Evolutionary conservation across 1,140 invertebrate genomes (phyloP).

Genomic region (Zeugodacus cucurbitae): DNA sequence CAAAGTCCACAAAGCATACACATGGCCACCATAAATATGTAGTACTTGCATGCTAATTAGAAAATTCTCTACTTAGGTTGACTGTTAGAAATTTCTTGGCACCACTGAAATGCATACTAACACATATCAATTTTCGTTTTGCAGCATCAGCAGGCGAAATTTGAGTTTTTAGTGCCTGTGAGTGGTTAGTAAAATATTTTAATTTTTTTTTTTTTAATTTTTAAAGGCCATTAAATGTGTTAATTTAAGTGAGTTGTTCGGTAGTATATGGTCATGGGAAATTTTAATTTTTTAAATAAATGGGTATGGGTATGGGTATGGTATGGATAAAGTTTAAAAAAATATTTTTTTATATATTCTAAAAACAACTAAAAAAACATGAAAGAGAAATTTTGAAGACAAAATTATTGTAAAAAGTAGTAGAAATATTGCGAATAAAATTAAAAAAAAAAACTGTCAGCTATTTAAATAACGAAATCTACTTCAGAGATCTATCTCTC

Average conservation of each 20-base stretch:
- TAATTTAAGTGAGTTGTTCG: neutral
- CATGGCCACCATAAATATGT: neutral
- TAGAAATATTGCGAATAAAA: no score
- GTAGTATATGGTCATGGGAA: no score
- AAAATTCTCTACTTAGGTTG: neutral
- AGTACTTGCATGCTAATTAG: constrained; percentile 20
- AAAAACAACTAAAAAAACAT: no score
- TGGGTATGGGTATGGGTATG: neutral
- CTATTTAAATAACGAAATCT: no score
- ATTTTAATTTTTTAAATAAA: no score
- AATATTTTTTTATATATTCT: no score
- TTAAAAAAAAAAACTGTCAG: no score
- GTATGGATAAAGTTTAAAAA: neutral
- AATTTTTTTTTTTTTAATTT: neutral
- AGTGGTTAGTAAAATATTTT: neutral
- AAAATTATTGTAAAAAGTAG: neutral
- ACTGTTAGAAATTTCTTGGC: neutral
- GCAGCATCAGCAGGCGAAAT: neutral
- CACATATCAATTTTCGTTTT: neutral
- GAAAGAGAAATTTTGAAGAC: no score
- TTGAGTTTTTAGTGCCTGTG: neutral
- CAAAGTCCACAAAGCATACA: neutral
- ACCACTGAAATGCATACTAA: neutral
- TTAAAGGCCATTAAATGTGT: neutral
- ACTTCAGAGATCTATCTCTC: no score